phyloP scores from a whole-genome alignment of 2,888 invertebrate genomes.

The Drosophila picticornis region DNA sequence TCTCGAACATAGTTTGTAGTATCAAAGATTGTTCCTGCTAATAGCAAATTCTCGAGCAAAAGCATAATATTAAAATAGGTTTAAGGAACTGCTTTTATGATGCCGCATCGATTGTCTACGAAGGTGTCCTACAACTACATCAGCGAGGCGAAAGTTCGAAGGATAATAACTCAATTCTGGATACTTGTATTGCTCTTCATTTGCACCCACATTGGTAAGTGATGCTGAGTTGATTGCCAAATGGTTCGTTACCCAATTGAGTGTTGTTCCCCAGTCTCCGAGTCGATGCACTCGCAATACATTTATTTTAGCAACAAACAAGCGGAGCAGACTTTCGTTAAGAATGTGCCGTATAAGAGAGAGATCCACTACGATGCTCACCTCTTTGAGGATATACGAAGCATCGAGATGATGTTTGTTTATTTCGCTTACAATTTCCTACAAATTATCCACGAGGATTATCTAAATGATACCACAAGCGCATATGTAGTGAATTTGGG shows the following conservation, averaged over 20 bases:
- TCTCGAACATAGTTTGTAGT: not conserved
- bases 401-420: not conserved
- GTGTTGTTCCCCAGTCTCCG: not conserved
- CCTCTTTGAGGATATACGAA: not conserved
- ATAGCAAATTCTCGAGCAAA: not conserved
- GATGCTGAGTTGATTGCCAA: not conserved
- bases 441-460: not conserved
- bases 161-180: slow-evolving; percentile 6
- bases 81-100: not conserved
- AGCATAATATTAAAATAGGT: too few relatives aligned
- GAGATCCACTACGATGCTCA: not conserved
- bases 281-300: slow-evolving; percentile 4
- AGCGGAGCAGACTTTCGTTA: not conserved
- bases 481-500: not conserved
- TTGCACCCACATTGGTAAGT: slow-evolving; percentile 18
- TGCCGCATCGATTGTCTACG: not conserved
- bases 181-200: slow-evolving; percentile 7
- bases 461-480: fast-evolving
- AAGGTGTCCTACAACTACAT: slow-evolving; percentile 18
- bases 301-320: not conserved
- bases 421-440: not conserved
- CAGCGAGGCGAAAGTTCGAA: slow-evolving; percentile 10
- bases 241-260: not conserved
- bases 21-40: not conserved
- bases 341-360: not conserved